A percentile compares a stretch with the other conserved stretches of the same genome.
Evolutionary conservation across 2,888 invertebrate species (phyloP).

Genomic region (Cheilosia impressa): DNA sequence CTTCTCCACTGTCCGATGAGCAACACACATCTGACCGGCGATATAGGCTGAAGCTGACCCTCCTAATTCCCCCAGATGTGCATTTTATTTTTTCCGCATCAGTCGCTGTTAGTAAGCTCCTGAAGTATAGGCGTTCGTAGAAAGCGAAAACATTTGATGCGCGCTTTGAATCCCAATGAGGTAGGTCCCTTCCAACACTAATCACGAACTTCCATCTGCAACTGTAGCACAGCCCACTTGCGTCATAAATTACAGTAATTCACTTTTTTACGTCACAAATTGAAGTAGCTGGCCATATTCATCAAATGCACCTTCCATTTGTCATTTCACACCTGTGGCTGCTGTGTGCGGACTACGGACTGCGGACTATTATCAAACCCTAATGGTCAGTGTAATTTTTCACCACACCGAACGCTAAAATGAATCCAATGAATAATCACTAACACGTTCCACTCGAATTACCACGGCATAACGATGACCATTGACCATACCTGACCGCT

Average conservation of each 20-base stretch:
- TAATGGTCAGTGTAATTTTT: conserved; percentile 32
- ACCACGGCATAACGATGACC: conserved; percentile 60
- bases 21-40: no score
- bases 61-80: no score
- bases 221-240: neutral
- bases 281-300: neutral
- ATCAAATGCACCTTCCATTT: conserved; percentile 18
- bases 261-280: conserved; percentile 16
- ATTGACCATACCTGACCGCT: conserved; percentile 48
- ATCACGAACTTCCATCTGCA: neutral
- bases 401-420: conserved; percentile 26
- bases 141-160: no score
- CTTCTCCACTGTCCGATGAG: no score
- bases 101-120: no score
- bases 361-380: conserved; percentile 60
- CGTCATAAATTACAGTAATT: conserved; percentile 14
- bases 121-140: no score
- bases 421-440: conserved; percentile 68
- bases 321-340: conserved; percentile 58
- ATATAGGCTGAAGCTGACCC: no score
- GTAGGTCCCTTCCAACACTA: neutral
- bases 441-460: conserved; percentile 64
- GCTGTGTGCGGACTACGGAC: conserved; percentile 24
- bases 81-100: no score
- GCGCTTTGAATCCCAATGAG: neutral